These are phyloP conservation scores for Pristiophorus japonicus DNA, from an alignment of 2,113 vertebrate genomes.

Conservation along the genomic window DNA sequence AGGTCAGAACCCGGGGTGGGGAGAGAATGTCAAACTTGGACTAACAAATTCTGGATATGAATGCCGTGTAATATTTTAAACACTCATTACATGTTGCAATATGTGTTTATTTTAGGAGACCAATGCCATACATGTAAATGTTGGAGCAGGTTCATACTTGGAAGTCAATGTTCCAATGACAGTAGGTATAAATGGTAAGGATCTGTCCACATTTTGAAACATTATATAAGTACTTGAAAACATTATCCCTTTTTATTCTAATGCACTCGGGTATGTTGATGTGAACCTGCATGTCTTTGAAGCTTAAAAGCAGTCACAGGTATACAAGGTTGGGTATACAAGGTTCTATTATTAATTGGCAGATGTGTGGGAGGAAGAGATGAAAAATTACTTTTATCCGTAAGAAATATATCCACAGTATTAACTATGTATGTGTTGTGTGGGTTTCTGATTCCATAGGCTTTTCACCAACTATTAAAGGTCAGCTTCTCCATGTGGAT, in stretches of 20 bases:
- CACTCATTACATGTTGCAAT: background rate
- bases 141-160: constrained; percentile 96
- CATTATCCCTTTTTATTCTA: background rate
- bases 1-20: no score
- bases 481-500: constrained; percentile 91
- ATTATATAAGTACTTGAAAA: no score
- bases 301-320: background rate
- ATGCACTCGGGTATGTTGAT: background rate
- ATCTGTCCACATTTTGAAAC: constrained; percentile 23
- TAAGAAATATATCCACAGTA: no score
- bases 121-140: constrained; percentile 97
- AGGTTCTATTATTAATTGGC: background rate
- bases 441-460: constrained; percentile 56
- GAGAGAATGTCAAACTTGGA: no score
- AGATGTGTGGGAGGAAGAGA: background rate
- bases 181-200: constrained; percentile 81
- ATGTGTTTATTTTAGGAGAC: constrained; percentile 71
- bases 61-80: background rate
- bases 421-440: background rate
- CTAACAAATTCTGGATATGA: background rate
- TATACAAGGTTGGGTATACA: background rate
- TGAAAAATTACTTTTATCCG: no score
- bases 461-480: constrained; percentile 91
- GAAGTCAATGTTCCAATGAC: constrained; percentile 98
- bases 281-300: background rate